Percentiles rank a stretch among this genome's conserved stretches.
Evolutionary conservation across 2,113 vertebrate genomes (phyloP).

Genomic region (Pteruthius melanotis): DNA sequence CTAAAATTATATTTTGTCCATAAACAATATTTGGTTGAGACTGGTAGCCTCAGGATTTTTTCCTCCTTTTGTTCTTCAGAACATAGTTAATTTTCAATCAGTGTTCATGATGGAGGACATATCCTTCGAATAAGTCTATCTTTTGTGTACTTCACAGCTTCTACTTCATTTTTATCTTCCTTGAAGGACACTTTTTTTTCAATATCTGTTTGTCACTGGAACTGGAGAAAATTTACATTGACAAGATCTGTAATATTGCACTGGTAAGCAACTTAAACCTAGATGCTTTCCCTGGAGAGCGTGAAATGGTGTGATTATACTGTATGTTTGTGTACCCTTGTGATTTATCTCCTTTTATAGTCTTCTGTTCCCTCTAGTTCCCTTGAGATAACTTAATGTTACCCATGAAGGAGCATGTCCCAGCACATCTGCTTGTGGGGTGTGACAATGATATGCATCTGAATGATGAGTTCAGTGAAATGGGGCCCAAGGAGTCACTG

Average conservation of each 20-base stretch:
- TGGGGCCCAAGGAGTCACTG: background rate
- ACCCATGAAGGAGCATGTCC: background rate
- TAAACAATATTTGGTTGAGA: background rate
- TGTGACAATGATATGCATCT: background rate
- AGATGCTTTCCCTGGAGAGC: slow-evolving; percentile 3
- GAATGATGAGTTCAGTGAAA: background rate
- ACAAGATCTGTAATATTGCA: slow-evolving; percentile 14
- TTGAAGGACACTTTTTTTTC: background rate
- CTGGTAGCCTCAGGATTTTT: background rate
- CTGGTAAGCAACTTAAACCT: slow-evolving; percentile 4
- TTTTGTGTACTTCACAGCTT: background rate
- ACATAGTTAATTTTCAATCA: background rate
- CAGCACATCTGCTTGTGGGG: background rate
- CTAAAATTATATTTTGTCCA: background rate
- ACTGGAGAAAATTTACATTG: slow-evolving; percentile 10
- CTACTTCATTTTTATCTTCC: slow-evolving; percentile 13
- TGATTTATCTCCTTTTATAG: slow-evolving; percentile 25
- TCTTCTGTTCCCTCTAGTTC: background rate
- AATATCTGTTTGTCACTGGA: background rate
- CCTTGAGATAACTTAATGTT: slow-evolving; percentile 19
- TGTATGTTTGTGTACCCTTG: slow-evolving; percentile 23
- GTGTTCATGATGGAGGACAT: background rate
- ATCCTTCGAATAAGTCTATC: background rate
- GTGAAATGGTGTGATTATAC: background rate
- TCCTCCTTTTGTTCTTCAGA: background rate